These are phyloP conservation scores for Dryoscopus gambensis DNA, from an alignment of 2,113 vertebrate genomes.

Conservation along the genomic window DNA sequence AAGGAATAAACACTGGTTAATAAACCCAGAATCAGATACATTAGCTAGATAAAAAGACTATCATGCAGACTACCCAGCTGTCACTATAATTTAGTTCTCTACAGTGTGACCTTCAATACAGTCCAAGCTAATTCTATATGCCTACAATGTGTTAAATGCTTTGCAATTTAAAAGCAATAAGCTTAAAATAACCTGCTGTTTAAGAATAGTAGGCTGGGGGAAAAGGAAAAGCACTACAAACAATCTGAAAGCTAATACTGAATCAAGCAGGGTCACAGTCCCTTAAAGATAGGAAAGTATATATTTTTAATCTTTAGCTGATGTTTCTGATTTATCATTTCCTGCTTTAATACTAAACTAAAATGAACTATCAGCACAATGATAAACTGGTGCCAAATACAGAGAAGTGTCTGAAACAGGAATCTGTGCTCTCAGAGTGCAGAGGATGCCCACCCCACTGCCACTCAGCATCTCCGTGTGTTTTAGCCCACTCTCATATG, in stretches of 20 bases:
- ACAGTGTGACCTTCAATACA: not conserved
- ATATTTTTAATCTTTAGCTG: not conserved
- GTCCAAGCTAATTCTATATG: not conserved
- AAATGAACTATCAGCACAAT: not conserved
- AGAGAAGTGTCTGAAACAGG: not conserved
- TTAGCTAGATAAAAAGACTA: not conserved
- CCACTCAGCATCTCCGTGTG: not conserved
- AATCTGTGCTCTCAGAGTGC: not conserved
- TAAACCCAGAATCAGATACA: not conserved
- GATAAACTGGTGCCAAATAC: not conserved
- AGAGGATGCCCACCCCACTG: not conserved
- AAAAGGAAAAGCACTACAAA: not conserved
- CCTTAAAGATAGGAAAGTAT: not conserved
- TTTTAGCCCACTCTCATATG: not conserved
- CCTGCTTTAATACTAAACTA: not conserved
- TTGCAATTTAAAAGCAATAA: conserved; percentile 9
- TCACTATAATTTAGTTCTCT: not conserved
- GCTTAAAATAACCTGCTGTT: not conserved
- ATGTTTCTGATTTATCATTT: not conserved
- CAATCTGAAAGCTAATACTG: not conserved
- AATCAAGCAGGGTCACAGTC: not conserved
- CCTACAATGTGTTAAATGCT: not conserved
- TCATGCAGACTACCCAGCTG: not conserved
- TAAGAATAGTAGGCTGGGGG: not conserved
- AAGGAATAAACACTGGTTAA: not conserved